Evolutionary conservation across 1,140 invertebrate species (phyloP), one percentile per base, ranked within the genome.

Genomic region (Drosophila lowei): DNA sequence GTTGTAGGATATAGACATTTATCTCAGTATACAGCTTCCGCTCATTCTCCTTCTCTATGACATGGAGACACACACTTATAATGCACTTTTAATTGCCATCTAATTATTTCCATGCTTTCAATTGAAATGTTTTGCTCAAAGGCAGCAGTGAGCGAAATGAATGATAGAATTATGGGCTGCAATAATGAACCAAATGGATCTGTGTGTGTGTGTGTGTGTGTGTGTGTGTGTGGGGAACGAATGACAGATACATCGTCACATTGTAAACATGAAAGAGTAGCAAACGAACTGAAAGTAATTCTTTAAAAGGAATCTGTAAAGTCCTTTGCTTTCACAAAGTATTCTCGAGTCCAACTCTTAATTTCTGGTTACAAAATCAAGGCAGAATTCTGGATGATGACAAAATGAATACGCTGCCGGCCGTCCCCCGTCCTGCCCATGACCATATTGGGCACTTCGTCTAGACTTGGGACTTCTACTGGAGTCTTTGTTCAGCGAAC

Each of bases 51-150:
- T 53, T 53, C 11, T 34, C 6, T 34, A 11, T 47, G 42, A 34
- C 43, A 30, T 71, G 41, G 34, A 41, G 34, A 49, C 49, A n/a
- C 11, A 65, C 21, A 15, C 46, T 18, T 57, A 72, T 61, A 79
- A 84, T 84, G 59, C 68, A 85, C 76, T 85, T 76, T 75, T 79
- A 76, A 84, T 84, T 84, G 62, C 66, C 80, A 53, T 61, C 62
- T 84, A 79, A 84, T 79, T 84, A 84, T 67, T 79, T 84, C 65
- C 76, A 84, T 73, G 79, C 76, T 55, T 53, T 78, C 68, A 85
- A 79, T 84, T 79, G 79, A 76, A 83, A 67, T 56, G 67, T 68
- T 68, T 16, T 30, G 25, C 42, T 46, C 11, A 41, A 47, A 15
- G 46, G 46, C 15, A 13, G 11, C 7, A 48, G 44, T 38, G 18